Percentiles rank a stretch among this genome's conserved stretches.
Evolutionary conservation across 1,140 invertebrate species (phyloP).

Genomic region (Streblospio benedicti): DNA sequence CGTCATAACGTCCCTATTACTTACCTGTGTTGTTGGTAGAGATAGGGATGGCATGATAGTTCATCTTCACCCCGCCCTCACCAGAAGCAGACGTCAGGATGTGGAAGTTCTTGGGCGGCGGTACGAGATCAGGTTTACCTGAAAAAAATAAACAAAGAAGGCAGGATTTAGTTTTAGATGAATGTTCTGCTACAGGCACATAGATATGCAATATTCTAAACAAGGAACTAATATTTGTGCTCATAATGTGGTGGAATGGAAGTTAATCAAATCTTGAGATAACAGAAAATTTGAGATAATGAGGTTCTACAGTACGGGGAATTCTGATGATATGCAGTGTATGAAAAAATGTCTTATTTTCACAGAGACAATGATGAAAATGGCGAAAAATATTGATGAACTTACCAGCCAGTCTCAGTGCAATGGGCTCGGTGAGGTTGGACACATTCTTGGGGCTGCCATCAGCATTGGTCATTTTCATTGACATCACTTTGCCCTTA

Average conservation of each 20-base stretch:
- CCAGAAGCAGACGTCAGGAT: slow-evolving; percentile 16
- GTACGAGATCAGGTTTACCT: slow-evolving; percentile 5
- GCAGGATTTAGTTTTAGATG: not conserved
- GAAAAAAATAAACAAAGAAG: not conserved
- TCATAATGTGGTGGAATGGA: slow-evolving; percentile 5
- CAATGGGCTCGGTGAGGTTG: slow-evolving; percentile 27
- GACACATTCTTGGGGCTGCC: slow-evolving; percentile 25
- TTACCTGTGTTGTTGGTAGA: slow-evolving; percentile 29
- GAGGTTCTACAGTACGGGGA: slow-evolving; percentile 6
- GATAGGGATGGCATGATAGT: not conserved
- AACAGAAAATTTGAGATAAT: not conserved
- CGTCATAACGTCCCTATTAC: slow-evolving; percentile 33
- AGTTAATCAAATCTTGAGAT: not conserved
- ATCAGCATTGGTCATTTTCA: slow-evolving; percentile 20
- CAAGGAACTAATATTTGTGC: slow-evolving; percentile 7
- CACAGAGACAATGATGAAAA: not conserved
- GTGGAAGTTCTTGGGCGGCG: slow-evolving; percentile 29
- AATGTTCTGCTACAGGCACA: not conserved
- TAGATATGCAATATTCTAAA: slow-evolving; percentile 13
- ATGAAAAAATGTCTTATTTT: slow-evolving; percentile 3
- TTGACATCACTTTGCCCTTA: slow-evolving; percentile 24
- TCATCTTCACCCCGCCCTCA: not conserved
- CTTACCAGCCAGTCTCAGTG: slow-evolving; percentile 29
- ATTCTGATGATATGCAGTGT: slow-evolving; percentile 12
- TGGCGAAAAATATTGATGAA: not conserved